Conservation (phyloP, 2,888 invertebrate species). For the Microctonus aethiopoides region DNA sequence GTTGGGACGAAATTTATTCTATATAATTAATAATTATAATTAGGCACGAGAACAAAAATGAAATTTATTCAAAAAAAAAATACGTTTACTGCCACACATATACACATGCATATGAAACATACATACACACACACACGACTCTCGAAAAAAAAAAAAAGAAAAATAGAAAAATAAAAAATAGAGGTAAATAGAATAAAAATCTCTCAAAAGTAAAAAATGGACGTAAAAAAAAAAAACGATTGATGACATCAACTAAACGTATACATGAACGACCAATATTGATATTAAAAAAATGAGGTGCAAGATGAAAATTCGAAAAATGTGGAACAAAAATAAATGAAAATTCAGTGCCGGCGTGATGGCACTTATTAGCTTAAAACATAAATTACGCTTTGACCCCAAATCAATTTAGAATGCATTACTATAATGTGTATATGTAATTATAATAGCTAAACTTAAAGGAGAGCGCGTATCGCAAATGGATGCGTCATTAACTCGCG, state of each 20-base stretch:
- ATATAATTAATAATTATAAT: slow-evolving; percentile 27
- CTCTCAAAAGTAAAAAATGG: slow-evolving; percentile 12
- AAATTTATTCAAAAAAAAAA: background rate
- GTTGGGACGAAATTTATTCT: slow-evolving; percentile 16
- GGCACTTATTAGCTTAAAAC: background rate
- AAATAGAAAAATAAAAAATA: too few relatives aligned
- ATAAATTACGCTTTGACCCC: slow-evolving; percentile 1
- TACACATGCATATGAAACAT: background rate
- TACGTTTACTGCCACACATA: background rate
- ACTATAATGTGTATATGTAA: background rate
- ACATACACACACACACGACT: background rate
- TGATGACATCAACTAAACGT: background rate
- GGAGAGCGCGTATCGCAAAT: background rate
- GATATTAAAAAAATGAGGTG: too few relatives aligned
- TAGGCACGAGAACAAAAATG: too few relatives aligned
- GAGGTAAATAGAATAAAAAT: background rate
- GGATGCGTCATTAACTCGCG: background rate
- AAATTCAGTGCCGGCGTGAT: background rate
- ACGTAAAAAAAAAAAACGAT: slow-evolving; percentile 18
- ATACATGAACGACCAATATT: background rate
- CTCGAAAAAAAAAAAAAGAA: background rate
- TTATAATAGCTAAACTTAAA: background rate
- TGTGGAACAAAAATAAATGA: background rate
- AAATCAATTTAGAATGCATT: background rate
- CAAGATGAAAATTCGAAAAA: background rate